These are phyloP conservation scores for Philonicus albiceps DNA, from an alignment of 2,888 invertebrate species.

Conservation along the genomic window DNA sequence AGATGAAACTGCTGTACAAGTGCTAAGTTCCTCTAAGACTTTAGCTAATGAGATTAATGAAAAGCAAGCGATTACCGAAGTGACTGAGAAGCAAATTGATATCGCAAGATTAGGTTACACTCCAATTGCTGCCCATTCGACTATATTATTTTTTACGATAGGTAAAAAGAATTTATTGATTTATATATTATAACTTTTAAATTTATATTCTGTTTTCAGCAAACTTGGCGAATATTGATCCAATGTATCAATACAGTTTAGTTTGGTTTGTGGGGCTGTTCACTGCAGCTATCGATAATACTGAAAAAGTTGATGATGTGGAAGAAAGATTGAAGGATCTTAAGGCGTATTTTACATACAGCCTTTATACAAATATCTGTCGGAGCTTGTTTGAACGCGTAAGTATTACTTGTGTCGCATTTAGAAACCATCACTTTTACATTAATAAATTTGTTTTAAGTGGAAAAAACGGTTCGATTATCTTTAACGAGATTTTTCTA, in stretches of 20 bases:
- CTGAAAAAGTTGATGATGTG: conserved; percentile 84
- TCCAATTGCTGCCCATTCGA: conserved; percentile 89
- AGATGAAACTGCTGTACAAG: conserved; percentile 89
- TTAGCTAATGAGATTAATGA: conserved; percentile 90
- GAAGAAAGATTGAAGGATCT: conserved; percentile 76
- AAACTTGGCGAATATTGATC: conserved; percentile 89
- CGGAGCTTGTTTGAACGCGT: conserved; percentile 93
- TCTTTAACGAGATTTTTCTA: too few species aligned
- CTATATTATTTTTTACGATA: conserved; percentile 90
- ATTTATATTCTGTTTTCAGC: conserved; percentile 64
- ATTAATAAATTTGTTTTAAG: too few species aligned
- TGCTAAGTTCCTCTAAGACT: conserved; percentile 88
- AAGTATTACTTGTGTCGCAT: conserved; percentile 50
- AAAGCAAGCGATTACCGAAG: conserved; percentile 88
- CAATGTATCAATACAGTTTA: conserved; percentile 97
- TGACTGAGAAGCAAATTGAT: conserved; percentile 91
- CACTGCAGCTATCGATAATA: conserved; percentile 84
- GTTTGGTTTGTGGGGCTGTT: conserved; percentile 93
- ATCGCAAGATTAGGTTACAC: conserved; percentile 83
- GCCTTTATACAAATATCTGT: conserved; percentile 89
- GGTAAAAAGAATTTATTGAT: conserved; percentile 64
- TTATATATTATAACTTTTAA: neutral
- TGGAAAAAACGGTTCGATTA: too few species aligned
- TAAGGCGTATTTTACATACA: conserved; percentile 84
- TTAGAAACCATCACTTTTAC: too few species aligned